phyloP scores from a whole-genome alignment of 2,888 invertebrate genomes.

The Tanytarsus gracilentus region DNA sequence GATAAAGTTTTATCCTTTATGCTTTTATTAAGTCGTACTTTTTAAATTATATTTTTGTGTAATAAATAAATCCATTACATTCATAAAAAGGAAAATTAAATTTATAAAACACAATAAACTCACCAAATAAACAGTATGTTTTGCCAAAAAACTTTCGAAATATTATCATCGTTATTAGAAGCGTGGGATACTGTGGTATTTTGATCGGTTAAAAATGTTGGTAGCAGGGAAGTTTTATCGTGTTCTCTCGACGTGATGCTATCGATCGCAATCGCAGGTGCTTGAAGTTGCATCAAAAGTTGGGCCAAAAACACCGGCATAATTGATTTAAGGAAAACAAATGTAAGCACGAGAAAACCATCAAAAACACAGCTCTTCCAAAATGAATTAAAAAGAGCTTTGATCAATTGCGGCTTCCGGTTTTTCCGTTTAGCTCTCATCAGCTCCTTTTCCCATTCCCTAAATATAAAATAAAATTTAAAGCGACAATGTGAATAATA shows the following conservation, averaged over 20 bases:
- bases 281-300: constrained; percentile 40
- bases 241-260: not conserved
- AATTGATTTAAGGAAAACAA: constrained; percentile 38
- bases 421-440: constrained; percentile 48
- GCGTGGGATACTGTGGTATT: constrained; percentile 1
- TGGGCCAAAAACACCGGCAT: constrained; percentile 42
- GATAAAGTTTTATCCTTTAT: too few species aligned
- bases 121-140: constrained; percentile 17
- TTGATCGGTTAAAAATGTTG: not conserved
- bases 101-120: not conserved
- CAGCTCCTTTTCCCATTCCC: constrained; percentile 60
- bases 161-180: not conserved
- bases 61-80: too few species aligned
- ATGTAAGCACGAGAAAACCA: constrained; percentile 49
- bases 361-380: constrained; percentile 60
- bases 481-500: not conserved
- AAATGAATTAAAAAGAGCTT: constrained; percentile 57
- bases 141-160: constrained; percentile 4
- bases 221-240: not conserved
- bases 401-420: constrained; percentile 54
- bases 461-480: constrained; percentile 38
- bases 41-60: too few species aligned
- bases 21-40: too few species aligned
- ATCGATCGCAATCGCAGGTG: constrained; percentile 27
- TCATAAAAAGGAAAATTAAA: not conserved